Base-by-base conservation (phyloP, 2,797 vertebrate genomes). In the Sylvia borin region DNA sequence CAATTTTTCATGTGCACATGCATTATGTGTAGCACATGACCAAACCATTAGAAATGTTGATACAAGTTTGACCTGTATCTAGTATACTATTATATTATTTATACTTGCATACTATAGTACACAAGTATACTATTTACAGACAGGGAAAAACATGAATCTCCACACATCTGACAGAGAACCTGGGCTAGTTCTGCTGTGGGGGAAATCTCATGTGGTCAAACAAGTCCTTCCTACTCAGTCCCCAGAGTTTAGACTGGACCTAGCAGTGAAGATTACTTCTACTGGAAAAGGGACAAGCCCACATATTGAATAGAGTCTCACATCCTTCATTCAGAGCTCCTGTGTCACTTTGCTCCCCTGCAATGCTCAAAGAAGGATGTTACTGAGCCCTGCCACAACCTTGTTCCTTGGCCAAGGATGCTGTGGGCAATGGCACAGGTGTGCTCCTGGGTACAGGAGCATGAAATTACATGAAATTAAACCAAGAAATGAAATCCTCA, bases 301-400 rank as follows among this genome's bases (percentile, higher is more conserved):
- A 21, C 5, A 4, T 2, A 21, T 1, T 62, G 58, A 66, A 55
- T 0, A 84, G n/a, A n/a, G n/a, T n/a, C n/a, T n/a, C n/a, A n/a
- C n/a, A n/a, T n/a, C n/a, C n/a, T n/a, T n/a, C n/a, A n/a, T n/a
- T n/a, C n/a, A n/a, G 31, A 78, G 54, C 50, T 78, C 24, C 48
- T 40, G 34, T 36, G 13, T 21, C 55, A 11, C 26, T 87, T 29
- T 47, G 64, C 26, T 18, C 25, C 34, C 38, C 31, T 48, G 36
- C 24, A 31, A 7, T 13, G 17, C 36, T 43, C 45, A 25, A 70
- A 54, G 26, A 72, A 55, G 29, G 61, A 34, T 19, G 20, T 36
- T 10, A 27, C 36, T 24, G 18, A 88, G 53, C 31, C 36, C 27
- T 64, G 48, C 31, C 34, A 6, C 31, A 26, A 2, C 7, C n/a